Evolutionary conservation across 2,113 vertebrate species (phyloP), one percentile per base, ranked within the genome.

Genomic region (Dromaius novaehollandiae): DNA sequence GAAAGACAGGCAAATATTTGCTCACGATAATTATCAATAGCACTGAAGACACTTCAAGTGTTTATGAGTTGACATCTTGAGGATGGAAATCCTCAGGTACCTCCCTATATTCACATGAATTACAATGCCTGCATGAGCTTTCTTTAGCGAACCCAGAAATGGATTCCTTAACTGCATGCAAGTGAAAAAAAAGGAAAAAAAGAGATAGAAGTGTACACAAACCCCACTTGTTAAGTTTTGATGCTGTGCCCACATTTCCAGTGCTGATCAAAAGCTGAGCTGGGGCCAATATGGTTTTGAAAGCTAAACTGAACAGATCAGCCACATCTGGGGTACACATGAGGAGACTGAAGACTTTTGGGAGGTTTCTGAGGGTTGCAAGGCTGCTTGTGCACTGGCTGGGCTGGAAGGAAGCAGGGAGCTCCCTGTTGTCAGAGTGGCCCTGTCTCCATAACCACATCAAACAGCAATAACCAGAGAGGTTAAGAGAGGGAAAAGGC

Each of bases 351-450:
- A 38, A 26, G 70, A 53, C 48, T 63, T 77, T 36, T 13, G 36
- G 46, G 11, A 77, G 21, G 8, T 56, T 73, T 86, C 66, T 79
- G 61, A 81, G 19, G 40, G 4, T 46, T 82, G 36, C 14, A 22
- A 64, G 21, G n/a, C 46, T 65, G 20, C 44, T 76, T 58, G 42
- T 18, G 18, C 0, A 2, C 8, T 0, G 1, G 15, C 28, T 56
- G 63, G 51, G 63, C 77, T 86, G 66, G 71, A 81, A 76, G 38
- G 17, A 0, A 0, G 7, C 51, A 44, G 40, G 64, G 50, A 88
- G 9, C 28, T 16, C 13, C 30, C 44, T 69, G 44, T 70, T 51
- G 71, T 20, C 19, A 20, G 51, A 38, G 26, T 6, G 5, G 55
- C 44, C 30, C 26, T 4, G 8, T 65, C 26, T 61, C 77, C 1